A percentile compares a stretch with the other conserved stretches of the same genome.
Evolutionary conservation across 2,797 vertebrate genomes (phyloP).

Genomic region (Leptoclinus maculatus): DNA sequence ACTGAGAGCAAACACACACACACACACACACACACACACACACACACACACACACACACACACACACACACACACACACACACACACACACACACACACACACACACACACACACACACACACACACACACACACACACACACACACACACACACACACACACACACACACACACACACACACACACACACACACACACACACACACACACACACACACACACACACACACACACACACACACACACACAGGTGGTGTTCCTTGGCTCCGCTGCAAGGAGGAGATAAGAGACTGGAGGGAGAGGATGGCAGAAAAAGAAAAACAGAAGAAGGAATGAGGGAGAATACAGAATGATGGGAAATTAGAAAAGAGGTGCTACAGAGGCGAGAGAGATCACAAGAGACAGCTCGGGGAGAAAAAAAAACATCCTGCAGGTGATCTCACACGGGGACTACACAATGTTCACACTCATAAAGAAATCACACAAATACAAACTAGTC

Average conservation of each 20-base stretch:
- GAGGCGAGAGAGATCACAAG: constrained; percentile 62
- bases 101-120: constrained; percentile 33
- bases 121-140: constrained; percentile 5
- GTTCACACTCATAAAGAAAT: constrained; percentile 61
- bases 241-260: constrained; percentile 39
- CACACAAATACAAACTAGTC: constrained; percentile 56
- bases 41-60: constrained; percentile 17
- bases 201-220: not conserved
- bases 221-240: constrained; percentile 31
- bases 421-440: constrained; percentile 72
- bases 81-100: not conserved
- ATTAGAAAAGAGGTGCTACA: constrained; percentile 65
- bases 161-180: not conserved
- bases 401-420: constrained; percentile 52
- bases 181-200: constrained; percentile 33
- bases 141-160: constrained; percentile 25
- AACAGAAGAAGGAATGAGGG: constrained; percentile 32
- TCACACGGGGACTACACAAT: constrained; percentile 21
- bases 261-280: constrained; percentile 56
- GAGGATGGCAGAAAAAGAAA: constrained; percentile 11
- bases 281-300: constrained; percentile 68
- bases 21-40: constrained; percentile 19
- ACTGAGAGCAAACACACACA: constrained; percentile 12
- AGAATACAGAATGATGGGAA: constrained; percentile 64
- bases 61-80: constrained; percentile 32